These are phyloP conservation scores for Drosophila fulvimacula DNA, from an alignment of 2,888 invertebrate species.

Conservation along the genomic window DNA sequence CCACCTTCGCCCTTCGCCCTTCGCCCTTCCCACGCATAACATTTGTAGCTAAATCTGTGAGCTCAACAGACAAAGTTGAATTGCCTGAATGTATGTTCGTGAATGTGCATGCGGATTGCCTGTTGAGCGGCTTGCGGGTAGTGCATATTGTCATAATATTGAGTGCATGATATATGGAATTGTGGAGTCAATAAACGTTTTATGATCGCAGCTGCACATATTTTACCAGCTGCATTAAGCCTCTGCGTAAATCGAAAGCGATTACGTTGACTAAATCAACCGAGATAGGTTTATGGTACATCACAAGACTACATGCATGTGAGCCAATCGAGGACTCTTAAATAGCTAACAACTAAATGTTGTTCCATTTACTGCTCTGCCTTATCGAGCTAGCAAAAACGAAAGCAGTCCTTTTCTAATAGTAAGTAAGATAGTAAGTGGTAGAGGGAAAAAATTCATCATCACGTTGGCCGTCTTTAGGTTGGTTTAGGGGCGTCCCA, in stretches of 20 bases:
- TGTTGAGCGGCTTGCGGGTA: slow-evolving; percentile 44
- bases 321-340: slow-evolving; percentile 8
- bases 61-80: slow-evolving; percentile 56
- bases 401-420: too few relatives aligned
- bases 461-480: slow-evolving; percentile 21
- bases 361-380: slow-evolving; percentile 12
- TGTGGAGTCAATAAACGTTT: slow-evolving; percentile 79
- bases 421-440: neutral
- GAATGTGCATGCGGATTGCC: slow-evolving; percentile 33
- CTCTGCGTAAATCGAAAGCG: slow-evolving; percentile 18
- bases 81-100: slow-evolving; percentile 21
- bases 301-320: neutral
- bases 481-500: slow-evolving; percentile 18
- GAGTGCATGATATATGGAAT: slow-evolving; percentile 80
- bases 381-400: neutral
- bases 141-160: slow-evolving; percentile 77
- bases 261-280: slow-evolving; percentile 27
- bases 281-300: slow-evolving; percentile 1
- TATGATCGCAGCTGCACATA: slow-evolving; percentile 72
- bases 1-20: slow-evolving; percentile 1
- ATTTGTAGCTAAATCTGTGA: slow-evolving; percentile 68
- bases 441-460: slow-evolving; percentile 34
- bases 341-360: slow-evolving; percentile 17
- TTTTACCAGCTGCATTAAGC: slow-evolving; percentile 42
- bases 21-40: slow-evolving; percentile 30